Base-by-base conservation (phyloP, 2,797 vertebrate genomes). In the Pseudopleuronectes americanus region DNA sequence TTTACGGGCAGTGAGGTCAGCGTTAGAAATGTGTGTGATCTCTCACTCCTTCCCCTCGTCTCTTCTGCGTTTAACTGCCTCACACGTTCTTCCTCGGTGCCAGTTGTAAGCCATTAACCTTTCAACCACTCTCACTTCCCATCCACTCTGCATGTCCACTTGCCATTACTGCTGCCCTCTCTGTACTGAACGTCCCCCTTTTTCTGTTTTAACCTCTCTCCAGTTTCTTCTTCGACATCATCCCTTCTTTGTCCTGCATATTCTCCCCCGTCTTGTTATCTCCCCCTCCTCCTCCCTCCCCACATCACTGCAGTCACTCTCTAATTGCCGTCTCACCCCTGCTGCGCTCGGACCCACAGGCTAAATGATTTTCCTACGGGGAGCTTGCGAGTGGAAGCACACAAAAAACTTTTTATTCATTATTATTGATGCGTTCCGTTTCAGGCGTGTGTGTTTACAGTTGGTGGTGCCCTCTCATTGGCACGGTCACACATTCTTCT, bases 251-350 rank as follows among this genome's bases (percentile, higher is more conserved):
- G 14, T 80, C 75, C 67, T 71, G 70, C 59, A 49, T 76, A 74
- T 84, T 81, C 73, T 81, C 60, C 31, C 71, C 81, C 79, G 61
- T 70, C 86, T 80, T 62, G 74, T 83, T 87, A 85, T 76, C 68
- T 57, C 76, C 43, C 48, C 38, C 62, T 36, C 47, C 57, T 22
- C 73, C 59, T 58, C 56, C 36, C 76, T 76, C 74, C 60, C 60
- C 58, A 76, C 64, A 67, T 59, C 63, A 69, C 72, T 54, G 75
- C 83, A 84, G 83, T 86, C 85, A 77, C 76, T 85, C 86, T 89
- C 86, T 93, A 93, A 93, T 93, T 93, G 92, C 90, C 80, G 86
- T 80, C 88, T 90, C 80, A 74, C 85, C 83, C 92, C 91, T 84
- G 90, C 92, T 90, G 92, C 66, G 88, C 71, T 87, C 54, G 68